These are phyloP conservation scores for Phyllotreta striolata DNA, from an alignment of 2,888 invertebrate species.

Conservation along the genomic window DNA sequence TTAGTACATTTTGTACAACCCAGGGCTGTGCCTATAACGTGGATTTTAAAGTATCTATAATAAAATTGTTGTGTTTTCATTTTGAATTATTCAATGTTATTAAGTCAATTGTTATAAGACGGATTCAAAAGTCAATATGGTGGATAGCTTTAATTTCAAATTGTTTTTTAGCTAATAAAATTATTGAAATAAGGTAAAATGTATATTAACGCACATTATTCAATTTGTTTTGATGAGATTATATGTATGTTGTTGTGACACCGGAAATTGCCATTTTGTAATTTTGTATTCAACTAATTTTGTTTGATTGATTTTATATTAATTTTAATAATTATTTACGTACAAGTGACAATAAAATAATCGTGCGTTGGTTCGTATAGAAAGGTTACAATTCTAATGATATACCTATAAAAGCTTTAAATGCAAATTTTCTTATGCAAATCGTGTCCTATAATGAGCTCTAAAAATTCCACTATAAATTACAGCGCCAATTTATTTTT, in stretches of 20 bases:
- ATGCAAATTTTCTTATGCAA: slow-evolving; percentile 21
- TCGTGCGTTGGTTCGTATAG: slow-evolving; percentile 15
- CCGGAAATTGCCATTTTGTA: too few species aligned
- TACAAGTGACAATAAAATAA: slow-evolving; percentile 29
- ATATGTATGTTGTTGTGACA: too few species aligned
- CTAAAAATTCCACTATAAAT: slow-evolving; percentile 9
- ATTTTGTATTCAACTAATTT: too few species aligned
- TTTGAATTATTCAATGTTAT: not conserved
- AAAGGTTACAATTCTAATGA: slow-evolving; percentile 12
- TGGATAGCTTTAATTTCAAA: slow-evolving; percentile 8
- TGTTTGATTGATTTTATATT: too few species aligned
- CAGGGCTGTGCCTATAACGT: too few species aligned
- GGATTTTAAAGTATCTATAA: too few species aligned
- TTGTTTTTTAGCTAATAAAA: not conserved
- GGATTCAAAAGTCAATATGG: slow-evolving; percentile 5
- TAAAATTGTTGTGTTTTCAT: not conserved
- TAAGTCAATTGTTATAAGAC: slow-evolving; percentile 13
- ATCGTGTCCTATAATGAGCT: slow-evolving; percentile 16
- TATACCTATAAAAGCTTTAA: slow-evolving; percentile 12
- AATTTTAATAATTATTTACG: slow-evolving; percentile 10
- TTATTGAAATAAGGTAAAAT: not conserved
- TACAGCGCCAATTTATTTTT: slow-evolving; percentile 15
- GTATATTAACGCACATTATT: too few species aligned
- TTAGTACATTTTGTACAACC: too few species aligned
- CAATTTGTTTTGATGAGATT: too few species aligned